phyloP scores from a whole-genome alignment of 1,140 invertebrate genomes.

The Brachionus calyciflorus region DNA sequence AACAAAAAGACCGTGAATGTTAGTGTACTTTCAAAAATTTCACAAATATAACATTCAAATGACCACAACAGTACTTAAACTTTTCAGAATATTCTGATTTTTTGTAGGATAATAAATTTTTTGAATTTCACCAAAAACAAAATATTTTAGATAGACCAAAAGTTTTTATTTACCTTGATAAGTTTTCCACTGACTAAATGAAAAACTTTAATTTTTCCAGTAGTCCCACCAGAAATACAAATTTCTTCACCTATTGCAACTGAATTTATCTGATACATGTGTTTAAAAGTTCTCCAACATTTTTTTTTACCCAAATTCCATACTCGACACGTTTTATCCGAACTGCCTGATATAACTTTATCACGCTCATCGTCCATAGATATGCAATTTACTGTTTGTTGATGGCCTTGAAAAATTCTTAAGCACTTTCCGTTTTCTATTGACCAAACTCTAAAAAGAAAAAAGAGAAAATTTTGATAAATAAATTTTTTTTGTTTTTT shows the following conservation, averaged over 20 bases:
- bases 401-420: slow-evolving; percentile 59
- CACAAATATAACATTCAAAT: too few relatives aligned
- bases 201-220: slow-evolving; percentile 60
- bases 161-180: slow-evolving; percentile 52
- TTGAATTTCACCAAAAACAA: neutral
- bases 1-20: too few relatives aligned
- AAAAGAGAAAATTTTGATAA: neutral
- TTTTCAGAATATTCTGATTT: too few relatives aligned
- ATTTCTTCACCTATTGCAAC: slow-evolving; percentile 54
- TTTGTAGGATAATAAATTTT: neutral
- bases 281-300: slow-evolving; percentile 55
- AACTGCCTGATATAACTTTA: slow-evolving; percentile 21
- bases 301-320: slow-evolving; percentile 58
- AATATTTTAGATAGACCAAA: neutral
- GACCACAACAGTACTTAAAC: too few relatives aligned
- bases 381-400: slow-evolving; percentile 55
- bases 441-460: slow-evolving; percentile 54
- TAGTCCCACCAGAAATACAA: slow-evolving; percentile 56
- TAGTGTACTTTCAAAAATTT: too few relatives aligned
- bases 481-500: neutral
- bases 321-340: slow-evolving; percentile 51
- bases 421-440: slow-evolving; percentile 57
- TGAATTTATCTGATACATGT: slow-evolving; percentile 53
- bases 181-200: slow-evolving; percentile 54
- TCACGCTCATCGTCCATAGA: slow-evolving; percentile 48